Conservation (phyloP, 2,797 vertebrate species). For the Rhinella marina region DNA sequence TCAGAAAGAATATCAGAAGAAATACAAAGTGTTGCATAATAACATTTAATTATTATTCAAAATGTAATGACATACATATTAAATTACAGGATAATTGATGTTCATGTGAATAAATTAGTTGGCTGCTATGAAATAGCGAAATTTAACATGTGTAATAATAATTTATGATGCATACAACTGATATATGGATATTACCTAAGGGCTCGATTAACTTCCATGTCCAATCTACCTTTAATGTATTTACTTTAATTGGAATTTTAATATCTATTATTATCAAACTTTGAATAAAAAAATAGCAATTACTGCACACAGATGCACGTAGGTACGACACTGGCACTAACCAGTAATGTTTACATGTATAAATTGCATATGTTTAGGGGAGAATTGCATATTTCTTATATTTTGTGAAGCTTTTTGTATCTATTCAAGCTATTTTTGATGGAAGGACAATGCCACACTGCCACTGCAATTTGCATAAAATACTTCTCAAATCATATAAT, state of each 20-base stretch:
- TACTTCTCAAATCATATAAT: background rate
- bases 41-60: background rate
- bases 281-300: background rate
- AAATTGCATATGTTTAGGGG: background rate
- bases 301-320: background rate
- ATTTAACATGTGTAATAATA: slow-evolving; percentile 30
- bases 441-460: background rate
- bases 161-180: slow-evolving; percentile 17
- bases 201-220: slow-evolving; percentile 16
- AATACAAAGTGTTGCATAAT: background rate
- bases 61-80: slow-evolving; percentile 14
- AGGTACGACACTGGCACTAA: background rate
- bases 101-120: slow-evolving; percentile 21
- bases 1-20: background rate
- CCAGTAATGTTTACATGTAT: background rate
- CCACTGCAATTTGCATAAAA: background rate
- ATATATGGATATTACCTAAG: slow-evolving; percentile 8
- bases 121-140: slow-evolving; percentile 14
- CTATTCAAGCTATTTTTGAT: background rate
- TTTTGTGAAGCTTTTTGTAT: background rate
- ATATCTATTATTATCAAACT: slow-evolving; percentile 14
- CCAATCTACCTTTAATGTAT: slow-evolving; percentile 16
- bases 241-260: slow-evolving; percentile 9
- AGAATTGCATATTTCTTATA: background rate
- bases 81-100: slow-evolving; percentile 15